Base-by-base conservation (phyloP, 23 tunicate genomes). In the Phallusia fumigata region DNA sequence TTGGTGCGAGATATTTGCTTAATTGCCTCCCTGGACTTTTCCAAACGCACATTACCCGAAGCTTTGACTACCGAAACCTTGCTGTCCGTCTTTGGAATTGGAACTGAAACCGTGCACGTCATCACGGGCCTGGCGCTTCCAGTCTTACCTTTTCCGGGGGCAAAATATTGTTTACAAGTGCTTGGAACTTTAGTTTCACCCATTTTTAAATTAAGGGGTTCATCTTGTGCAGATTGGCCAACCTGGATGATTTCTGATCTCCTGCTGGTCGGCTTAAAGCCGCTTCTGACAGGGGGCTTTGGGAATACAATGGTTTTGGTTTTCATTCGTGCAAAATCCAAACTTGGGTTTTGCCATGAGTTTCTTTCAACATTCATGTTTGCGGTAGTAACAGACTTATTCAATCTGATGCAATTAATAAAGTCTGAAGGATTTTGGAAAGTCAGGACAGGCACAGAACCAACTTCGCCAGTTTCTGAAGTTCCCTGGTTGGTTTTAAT, bases 131-230 rank as follows among this genome's bases (percentile, higher is more conserved):
- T 58, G 47, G 47, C 47, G 28, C 69, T 24, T 8, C 69, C 69
- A 58, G 28, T 16, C 69, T 58, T 58, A 30, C 13, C 77, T 30
- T 19, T 33, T 32, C 77, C 77, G 13, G 40, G 77, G 2, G 77
- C 44, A 19, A 32, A 32, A 13, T 3, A 2, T 33, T 74, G 77
- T 19, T 31, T 49, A 26, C 78, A 50, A 18, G 40, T 31, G 47
- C 84, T 81, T 10, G 95, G 88, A 3, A 90, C 80, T 1, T 82
- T 81, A 0, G 90, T 90, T 77, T 90, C 89, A 0, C 95, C 95
- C 73, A 92, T 64, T 74, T 86, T 92, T 36, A 92, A 36, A 74
- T 92, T 92, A 13, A 92, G 80, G 30, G 97, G 97, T 88, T 92
- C 97, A 12, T 65, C 53, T 50, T 92, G 97, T 2, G 30, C 80